Evolutionary conservation across 2,797 vertebrate species (phyloP).

Genomic region (Peromyscus eremicus): DNA sequence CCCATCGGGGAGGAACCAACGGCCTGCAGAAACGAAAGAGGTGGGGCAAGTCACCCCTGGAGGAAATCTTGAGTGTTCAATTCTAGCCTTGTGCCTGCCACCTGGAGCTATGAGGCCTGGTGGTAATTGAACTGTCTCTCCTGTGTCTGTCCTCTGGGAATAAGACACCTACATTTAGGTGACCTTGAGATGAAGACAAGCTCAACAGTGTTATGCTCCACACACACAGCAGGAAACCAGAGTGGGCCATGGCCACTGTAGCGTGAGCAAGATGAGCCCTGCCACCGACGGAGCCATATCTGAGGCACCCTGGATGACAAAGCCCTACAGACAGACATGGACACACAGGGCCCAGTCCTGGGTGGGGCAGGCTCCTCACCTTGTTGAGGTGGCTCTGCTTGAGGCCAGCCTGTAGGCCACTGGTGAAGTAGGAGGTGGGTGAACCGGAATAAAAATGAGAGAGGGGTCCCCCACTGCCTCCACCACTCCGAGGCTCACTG

Average conservation of each 20-base stretch:
- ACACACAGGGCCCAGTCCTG: no score
- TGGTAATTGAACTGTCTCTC: neutral
- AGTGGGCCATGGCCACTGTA: neutral
- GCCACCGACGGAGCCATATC: neutral
- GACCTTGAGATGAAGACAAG: neutral
- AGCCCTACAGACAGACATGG: neutral
- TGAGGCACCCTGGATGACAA: neutral
- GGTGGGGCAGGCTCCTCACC: conserved; percentile 84
- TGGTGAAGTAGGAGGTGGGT: conserved; percentile 91
- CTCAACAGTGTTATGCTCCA: neutral
- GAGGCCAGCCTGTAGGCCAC: conserved; percentile 88
- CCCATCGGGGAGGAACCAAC: conserved; percentile 92
- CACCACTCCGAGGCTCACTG: conserved; percentile 83
- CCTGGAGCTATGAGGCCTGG: neutral
- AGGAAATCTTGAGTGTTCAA: neutral
- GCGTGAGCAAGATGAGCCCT: neutral
- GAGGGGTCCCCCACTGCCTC: conserved; percentile 83
- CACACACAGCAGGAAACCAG: neutral
- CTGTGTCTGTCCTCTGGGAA: neutral
- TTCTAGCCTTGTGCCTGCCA: neutral
- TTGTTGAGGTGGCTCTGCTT: conserved; percentile 92
- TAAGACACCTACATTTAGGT: neutral
- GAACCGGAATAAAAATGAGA: conserved; percentile 88
- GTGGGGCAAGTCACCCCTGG: neutral
- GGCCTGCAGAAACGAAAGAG: conserved; percentile 85